Conservation (phyloP, 92 coral and sea anemone genomes). For the Bergia puertoricense region DNA sequence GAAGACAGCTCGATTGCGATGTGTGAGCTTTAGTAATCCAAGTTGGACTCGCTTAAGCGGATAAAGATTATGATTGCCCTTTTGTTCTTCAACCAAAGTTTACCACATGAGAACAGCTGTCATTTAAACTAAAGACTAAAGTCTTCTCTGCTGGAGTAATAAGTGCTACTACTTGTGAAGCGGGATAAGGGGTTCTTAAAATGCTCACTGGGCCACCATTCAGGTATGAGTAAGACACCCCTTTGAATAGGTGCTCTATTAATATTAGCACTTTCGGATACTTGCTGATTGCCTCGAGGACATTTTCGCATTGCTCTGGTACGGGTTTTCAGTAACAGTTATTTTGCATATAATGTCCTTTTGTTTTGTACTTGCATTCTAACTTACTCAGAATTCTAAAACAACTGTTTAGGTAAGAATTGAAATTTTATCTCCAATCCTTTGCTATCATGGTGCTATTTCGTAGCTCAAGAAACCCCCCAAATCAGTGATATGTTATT, state of each 20-base stretch:
- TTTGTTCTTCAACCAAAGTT: constrained; percentile 28
- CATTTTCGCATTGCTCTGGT: constrained; percentile 9
- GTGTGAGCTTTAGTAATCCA: constrained; percentile 21
- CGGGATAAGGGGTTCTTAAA: not conserved
- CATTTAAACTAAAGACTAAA: not conserved
- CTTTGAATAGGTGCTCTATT: constrained; percentile 18
- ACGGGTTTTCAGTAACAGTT: not conserved
- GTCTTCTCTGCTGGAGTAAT: not conserved
- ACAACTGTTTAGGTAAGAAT: not conserved
- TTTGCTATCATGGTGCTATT: not conserved
- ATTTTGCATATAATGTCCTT: not conserved
- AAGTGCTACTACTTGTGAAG: not conserved
- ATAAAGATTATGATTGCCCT: constrained; percentile 10
- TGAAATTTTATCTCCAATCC: not conserved
- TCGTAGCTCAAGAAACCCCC: not conserved
- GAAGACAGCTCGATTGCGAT: constrained; percentile 8
- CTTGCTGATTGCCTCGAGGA: constrained; percentile 34
- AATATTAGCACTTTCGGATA: constrained; percentile 11
- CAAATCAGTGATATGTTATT: too few relatives aligned
- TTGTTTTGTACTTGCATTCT: not conserved
- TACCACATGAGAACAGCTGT: constrained; percentile 4
- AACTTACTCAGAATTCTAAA: not conserved
- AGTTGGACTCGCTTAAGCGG: constrained; percentile 24
- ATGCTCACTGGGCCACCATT: not conserved
- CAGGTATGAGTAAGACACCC: constrained; percentile 9